Evolutionary conservation across 1,140 invertebrate genomes (phyloP).

Genomic region (Microplitis demolitor): DNA sequence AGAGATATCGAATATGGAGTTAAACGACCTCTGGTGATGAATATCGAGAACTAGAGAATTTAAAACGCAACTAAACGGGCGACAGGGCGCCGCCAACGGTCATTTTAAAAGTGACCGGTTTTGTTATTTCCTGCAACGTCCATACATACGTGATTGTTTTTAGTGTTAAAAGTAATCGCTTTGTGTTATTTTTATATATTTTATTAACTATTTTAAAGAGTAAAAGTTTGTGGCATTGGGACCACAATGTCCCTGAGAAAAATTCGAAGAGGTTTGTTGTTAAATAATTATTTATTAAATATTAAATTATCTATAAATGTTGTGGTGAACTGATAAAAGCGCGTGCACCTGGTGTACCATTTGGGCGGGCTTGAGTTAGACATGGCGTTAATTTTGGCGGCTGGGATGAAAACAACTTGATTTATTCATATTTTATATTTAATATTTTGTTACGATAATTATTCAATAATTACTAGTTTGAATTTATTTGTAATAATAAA

Average conservation of each 20-base stretch:
- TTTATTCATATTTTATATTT: background rate
- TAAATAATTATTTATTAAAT: background rate
- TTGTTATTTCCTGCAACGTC: background rate
- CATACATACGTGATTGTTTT: slow-evolving; percentile 1
- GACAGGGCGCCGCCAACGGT: slow-evolving; percentile 19
- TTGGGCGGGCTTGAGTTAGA: slow-evolving; percentile 38
- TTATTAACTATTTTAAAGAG: background rate
- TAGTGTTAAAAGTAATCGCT: background rate
- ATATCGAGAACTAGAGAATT: background rate
- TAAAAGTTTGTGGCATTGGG: background rate
- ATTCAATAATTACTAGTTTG: too few species aligned
- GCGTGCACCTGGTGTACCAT: slow-evolving; percentile 9
- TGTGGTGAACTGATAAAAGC: background rate
- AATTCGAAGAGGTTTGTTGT: slow-evolving; percentile 36
- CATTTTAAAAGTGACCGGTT: slow-evolving; percentile 17
- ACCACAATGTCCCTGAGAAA: slow-evolving; percentile 39
- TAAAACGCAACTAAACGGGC: background rate
- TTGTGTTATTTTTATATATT: background rate
- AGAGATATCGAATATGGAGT: too few species aligned
- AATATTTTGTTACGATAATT: too few species aligned
- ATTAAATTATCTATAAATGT: background rate
- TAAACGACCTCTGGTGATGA: background rate
- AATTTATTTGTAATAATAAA: too few species aligned
- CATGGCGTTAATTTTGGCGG: slow-evolving; percentile 41
- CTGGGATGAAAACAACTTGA: slow-evolving; percentile 26